Evolutionary conservation across 2,888 invertebrate species (phyloP), one percentile per base, ranked within the genome.

Genomic region (Bellardia bayeri): DNA sequence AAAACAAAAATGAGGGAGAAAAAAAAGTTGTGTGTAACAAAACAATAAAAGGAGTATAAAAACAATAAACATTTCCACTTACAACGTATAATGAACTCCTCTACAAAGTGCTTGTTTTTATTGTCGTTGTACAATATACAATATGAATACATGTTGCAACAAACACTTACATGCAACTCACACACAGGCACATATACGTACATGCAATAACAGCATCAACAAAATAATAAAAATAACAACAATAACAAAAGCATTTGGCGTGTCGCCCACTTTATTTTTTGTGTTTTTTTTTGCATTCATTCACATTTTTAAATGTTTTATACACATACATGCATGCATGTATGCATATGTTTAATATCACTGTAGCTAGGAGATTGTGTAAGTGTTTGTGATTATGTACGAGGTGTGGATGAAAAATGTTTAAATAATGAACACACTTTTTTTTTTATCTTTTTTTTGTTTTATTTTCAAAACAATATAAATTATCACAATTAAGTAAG

Each of bases 51-150:
- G 16, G 54, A 30, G 49, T 66, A 66, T 40, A 69, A 78, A 83
- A 80, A 82, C 87, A 87, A 82, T 87, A 87, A 87, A 87, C 84
- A 87, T 87, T 84, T 87, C 81, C 84, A 87, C 81, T 87, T 87
- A 87, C 87, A 84, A 82, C 81, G 68, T 81, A 87, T 87, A 84
- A 87, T 82, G 84, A 87, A 87, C 84, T 82, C 84, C 81, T 78
- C 45, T 66, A 87, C 76, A 80, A 87, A 87, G 83, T 80, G 66
- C 83, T 86, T 75, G 79, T 40, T 75, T 82, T 23, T 23, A 23
- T 83, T 83, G 80, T 83, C 75, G 79, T 86, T 82, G 83, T 75
- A 42, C 74, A 68, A 58, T 49, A 66, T 64, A 86, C 83, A 79
- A 80, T 80, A 87, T 81, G 76, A 83, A 87, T 80, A 87, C 80